phyloP scores from a whole-genome alignment of 2,888 invertebrate species.

The Panopea generosa region DNA sequence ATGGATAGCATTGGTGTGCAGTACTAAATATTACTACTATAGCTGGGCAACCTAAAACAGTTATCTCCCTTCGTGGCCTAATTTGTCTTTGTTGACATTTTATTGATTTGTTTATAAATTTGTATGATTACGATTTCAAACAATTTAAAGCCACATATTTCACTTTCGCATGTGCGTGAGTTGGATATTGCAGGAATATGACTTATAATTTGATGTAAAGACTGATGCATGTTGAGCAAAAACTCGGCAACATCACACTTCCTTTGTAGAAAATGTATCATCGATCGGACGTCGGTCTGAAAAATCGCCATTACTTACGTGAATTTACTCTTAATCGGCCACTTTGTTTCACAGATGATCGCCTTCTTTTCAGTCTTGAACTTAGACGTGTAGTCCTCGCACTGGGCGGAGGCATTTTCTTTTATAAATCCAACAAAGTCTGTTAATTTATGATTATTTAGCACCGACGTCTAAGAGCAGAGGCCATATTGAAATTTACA shows the following conservation, averaged over 20 bases:
- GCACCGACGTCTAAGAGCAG: slow-evolving; percentile 57
- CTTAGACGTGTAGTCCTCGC: slow-evolving; percentile 76
- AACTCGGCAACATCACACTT: too few relatives aligned
- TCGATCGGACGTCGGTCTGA: slow-evolving; percentile 19
- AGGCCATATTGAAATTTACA: slow-evolving; percentile 79
- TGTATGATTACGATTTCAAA: neutral
- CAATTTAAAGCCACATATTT: too few relatives aligned
- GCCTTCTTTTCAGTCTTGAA: slow-evolving; percentile 63
- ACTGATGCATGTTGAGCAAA: too few relatives aligned
- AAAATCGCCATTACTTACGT: slow-evolving; percentile 47
- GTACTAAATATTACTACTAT: too few relatives aligned
- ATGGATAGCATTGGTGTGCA: too few relatives aligned
- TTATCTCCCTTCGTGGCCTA: slow-evolving; percentile 51
- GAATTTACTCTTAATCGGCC: slow-evolving; percentile 53
- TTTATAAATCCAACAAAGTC: slow-evolving; percentile 21
- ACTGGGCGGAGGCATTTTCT: slow-evolving; percentile 74
- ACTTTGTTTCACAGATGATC: slow-evolving; percentile 57
- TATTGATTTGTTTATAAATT: slow-evolving; percentile 18
- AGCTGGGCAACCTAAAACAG: too few relatives aligned
- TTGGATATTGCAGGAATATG: too few relatives aligned
- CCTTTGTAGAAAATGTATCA: slow-evolving; percentile 12
- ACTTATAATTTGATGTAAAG: too few relatives aligned
- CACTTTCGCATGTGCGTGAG: too few relatives aligned
- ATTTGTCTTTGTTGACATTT: slow-evolving; percentile 54
- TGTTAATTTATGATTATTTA: slow-evolving; percentile 48